Base-by-base conservation (phyloP, 2,888 invertebrate genomes). In the Crematogaster levior region DNA sequence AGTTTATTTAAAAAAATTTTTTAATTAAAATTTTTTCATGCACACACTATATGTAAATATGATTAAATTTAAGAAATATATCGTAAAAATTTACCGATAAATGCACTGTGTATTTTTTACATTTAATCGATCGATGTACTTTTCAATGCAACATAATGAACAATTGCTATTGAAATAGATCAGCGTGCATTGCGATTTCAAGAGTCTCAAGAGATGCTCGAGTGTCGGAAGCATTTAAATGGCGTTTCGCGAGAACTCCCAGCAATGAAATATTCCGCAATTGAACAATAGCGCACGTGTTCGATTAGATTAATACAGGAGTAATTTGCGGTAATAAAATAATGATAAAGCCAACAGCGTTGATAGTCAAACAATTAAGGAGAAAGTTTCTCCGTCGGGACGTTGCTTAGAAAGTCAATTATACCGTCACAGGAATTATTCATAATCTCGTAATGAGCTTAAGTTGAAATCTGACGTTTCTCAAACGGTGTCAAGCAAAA, bases 331-430 rank as follows among this genome's bases (percentile, higher is more conserved):
- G 56, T 30, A 43, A 34, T 61, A 65, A 15, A 51, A 72, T 65
- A 58, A 82, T 65, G 75, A 75, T 74, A 60, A 61, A 48, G 34
- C 37, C 81, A 60, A 77, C 24, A 82, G 75, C 43, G 75, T 21
- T 60, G 15, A 56, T 65, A 70, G 61, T 84, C 84, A 85, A 88
- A 86, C 83, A 88, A 88, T 88, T 88, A 85, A 81, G 21, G 48
- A 79, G 46, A 85, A 74, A 86, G 81, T 84, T 0, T 5, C n/a
- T 24, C 10, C n/a, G 12, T 3, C 30, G 10, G 15, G 27, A 40
- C 18, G 15, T 4, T 2, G 66, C 30, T 56, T 34, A 15, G 24
- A 43, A 53, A 77, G 40, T 43, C 53, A 66, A 77, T 77, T 66
- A 63, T 43, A 77, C 21, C 21, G 3, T 53, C 40, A 24, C 40